phyloP scores from a whole-genome alignment of 2,797 vertebrate species.

The Somateria mollissima region DNA sequence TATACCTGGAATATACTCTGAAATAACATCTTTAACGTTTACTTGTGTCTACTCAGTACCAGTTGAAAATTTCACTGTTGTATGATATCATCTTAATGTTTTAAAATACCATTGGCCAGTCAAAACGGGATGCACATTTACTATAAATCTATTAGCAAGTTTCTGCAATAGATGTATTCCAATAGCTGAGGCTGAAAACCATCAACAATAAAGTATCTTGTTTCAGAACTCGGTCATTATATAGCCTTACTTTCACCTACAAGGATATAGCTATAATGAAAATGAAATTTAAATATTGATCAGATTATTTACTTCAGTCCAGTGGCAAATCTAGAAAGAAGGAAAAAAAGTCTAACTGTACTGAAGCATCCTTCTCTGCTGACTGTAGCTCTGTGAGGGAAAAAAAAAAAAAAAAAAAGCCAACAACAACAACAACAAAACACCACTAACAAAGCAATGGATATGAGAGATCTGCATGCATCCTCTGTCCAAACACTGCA shows the following conservation, averaged over 20 bases:
- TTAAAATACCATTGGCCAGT: background rate
- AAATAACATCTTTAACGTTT: background rate
- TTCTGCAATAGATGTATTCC: background rate
- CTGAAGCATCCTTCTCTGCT: background rate
- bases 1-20: background rate
- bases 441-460: background rate
- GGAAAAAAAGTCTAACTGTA: rapidly evolving
- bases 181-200: background rate
- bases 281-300: rapidly evolving
- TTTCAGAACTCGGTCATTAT: background rate
- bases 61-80: background rate
- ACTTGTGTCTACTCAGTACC: background rate
- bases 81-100: background rate
- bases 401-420: background rate
- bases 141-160: background rate
- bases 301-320: background rate
- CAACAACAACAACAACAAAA: too few relatives aligned
- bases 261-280: background rate
- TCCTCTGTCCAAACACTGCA: background rate
- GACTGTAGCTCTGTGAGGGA: background rate
- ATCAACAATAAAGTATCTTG: background rate
- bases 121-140: background rate
- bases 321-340: background rate
- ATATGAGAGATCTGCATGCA: background rate
- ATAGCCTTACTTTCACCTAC: background rate